These are phyloP conservation scores for Oriolus oriolus DNA, from an alignment of 2,113 vertebrate genomes.

Conservation along the genomic window DNA sequence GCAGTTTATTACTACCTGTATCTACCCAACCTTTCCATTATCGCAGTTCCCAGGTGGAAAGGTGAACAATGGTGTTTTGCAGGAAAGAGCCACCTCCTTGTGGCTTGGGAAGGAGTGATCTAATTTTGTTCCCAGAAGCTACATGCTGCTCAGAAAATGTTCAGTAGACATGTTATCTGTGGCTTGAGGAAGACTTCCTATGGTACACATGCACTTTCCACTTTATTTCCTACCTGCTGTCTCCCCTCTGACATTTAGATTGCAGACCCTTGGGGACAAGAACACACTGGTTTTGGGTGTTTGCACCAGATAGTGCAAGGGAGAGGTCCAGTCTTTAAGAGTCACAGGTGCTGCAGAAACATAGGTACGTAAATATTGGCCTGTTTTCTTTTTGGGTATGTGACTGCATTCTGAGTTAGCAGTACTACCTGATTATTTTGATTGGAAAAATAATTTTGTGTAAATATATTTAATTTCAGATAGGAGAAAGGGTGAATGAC, in stretches of 20 bases:
- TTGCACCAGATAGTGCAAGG: background rate
- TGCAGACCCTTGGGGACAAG: background rate
- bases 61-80: background rate
- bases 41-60: background rate
- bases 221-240: background rate
- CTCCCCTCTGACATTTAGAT: background rate
- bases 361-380: background rate
- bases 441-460: background rate
- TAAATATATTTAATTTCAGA: background rate
- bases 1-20: background rate
- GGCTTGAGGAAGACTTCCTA: background rate
- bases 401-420: background rate
- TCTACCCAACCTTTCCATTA: background rate
- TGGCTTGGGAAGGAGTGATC: background rate
- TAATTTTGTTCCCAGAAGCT: background rate
- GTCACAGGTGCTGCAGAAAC: background rate
- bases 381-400: background rate
- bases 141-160: background rate
- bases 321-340: background rate
- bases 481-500: background rate
- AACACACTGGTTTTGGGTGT: background rate
- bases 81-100: background rate
- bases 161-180: background rate
- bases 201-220: background rate
- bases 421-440: background rate